Evolutionary conservation across 2,888 invertebrate genomes (phyloP), one percentile per base, ranked within the genome.

Genomic region (Ormyrus labotus): DNA sequence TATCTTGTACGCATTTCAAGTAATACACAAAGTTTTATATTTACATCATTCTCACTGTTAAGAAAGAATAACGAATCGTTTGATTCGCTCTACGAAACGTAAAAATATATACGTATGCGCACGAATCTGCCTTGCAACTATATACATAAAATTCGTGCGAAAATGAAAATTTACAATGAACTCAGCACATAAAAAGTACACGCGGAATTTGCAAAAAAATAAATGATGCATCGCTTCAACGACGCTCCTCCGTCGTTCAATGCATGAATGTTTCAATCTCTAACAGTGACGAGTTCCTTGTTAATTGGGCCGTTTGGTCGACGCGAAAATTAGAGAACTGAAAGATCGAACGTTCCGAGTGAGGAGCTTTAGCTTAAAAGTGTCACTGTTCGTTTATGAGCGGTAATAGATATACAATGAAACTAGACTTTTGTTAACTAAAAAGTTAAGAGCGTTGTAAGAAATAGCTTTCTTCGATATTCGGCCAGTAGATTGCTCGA

Each of bases 161-260:
- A 73, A 81, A 81, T 73, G 75, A 79, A 79, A 79, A 82, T 80
- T 53, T 82, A 82, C 80, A 82, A n/a, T 76, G 69, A 73, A 77
- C 73, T 8, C 64, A 73, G 47, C 50, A 76, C 61, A 74, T 69
- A 75, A 51, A 68, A 72, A 57, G 57, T 72, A 71, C 63, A 58
- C 69, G 63, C 45, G 57, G 19, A 70, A 74, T 34, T 34, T 69
- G 48, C 69, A 53, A 55, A 67, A 67, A 45, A 10, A 51, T 53
- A 34, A 61, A 11, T 61, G 7, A 50, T 61, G n/a, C 9, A 19
- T 74, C 47, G 48, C 65, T 53, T 55, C 13, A 71, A 69, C 48
- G 48, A 78, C 19, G n/a, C 58, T 61, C 55, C 45, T 50, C 19
- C 60, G 47, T 64, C 19, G 5, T 53, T 64, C 4, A 71, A 34